Conservation (phyloP, 2,797 vertebrate species). For the Sciaenops ocellatus region DNA sequence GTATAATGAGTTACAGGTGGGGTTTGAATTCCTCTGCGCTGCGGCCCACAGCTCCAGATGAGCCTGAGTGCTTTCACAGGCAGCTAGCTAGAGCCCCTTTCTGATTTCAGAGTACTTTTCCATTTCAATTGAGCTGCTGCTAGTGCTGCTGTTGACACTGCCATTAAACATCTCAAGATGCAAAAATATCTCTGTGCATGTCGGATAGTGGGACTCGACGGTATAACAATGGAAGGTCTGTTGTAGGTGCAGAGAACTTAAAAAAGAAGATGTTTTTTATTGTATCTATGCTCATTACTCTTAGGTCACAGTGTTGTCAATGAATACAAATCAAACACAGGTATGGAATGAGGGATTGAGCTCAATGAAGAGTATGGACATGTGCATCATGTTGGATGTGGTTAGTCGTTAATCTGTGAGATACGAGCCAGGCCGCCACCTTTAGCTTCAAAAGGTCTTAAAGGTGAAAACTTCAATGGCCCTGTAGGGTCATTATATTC, state of each 20-base stretch:
- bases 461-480: conserved; percentile 68
- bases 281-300: conserved; percentile 25
- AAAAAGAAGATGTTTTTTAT: conserved; percentile 21
- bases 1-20: conserved; percentile 85
- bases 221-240: conserved; percentile 48
- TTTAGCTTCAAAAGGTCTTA: conserved; percentile 71
- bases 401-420: conserved; percentile 76
- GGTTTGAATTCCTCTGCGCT: conserved; percentile 66
- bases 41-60: conserved; percentile 74
- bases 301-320: conserved; percentile 32
- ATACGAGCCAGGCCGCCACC: conserved; percentile 70
- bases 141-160: conserved; percentile 64
- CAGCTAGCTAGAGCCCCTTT: conserved; percentile 62
- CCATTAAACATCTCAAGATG: conserved; percentile 73
- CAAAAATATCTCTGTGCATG: conserved; percentile 49
- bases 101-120: conserved; percentile 76
- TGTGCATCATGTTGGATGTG: conserved; percentile 74
- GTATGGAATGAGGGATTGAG: conserved; percentile 26
- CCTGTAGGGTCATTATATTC: conserved; percentile 64
- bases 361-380: conserved; percentile 52
- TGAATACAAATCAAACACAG: conserved; percentile 42
- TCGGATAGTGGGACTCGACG: conserved; percentile 19
- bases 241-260: conserved; percentile 32
- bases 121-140: conserved; percentile 73
- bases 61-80: conserved; percentile 75